These are phyloP conservation scores for Leptinotarsa rubiginosa DNA, from an alignment of 2,888 invertebrate genomes.

Conservation along the genomic window DNA sequence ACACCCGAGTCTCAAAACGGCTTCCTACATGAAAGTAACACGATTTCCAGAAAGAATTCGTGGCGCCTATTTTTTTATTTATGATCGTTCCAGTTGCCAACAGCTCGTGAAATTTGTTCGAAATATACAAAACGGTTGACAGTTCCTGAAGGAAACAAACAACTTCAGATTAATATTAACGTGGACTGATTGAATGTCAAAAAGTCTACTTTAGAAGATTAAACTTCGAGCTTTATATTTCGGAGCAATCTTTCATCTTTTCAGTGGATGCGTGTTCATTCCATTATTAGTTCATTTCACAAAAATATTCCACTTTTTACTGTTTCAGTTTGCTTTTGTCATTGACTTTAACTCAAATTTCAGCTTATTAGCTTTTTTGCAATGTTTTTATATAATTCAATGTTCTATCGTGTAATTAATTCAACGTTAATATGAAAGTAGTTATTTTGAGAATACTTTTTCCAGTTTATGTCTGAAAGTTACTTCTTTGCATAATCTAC, in stretches of 20 bases:
- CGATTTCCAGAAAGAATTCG: conserved; percentile 17
- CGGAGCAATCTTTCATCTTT: background rate
- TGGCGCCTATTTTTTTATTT: conserved; percentile 32
- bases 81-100: conserved; percentile 20
- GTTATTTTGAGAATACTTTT: too few species aligned
- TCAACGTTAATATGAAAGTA: too few species aligned
- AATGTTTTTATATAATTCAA: too few species aligned
- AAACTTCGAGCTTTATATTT: conserved; percentile 10
- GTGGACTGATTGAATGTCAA: conserved; percentile 26
- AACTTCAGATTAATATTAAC: conserved; percentile 29
- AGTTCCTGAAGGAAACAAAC: conserved; percentile 35
- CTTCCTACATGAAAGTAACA: conserved; percentile 14
- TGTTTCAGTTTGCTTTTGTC: background rate
- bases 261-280: background rate
- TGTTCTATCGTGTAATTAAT: too few species aligned
- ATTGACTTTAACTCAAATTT: too few species aligned
- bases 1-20: background rate
- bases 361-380: too few species aligned
- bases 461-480: too few species aligned
- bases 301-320: background rate
- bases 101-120: conserved; percentile 17
- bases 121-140: conserved; percentile 16
- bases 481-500: too few species aligned
- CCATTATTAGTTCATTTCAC: background rate
- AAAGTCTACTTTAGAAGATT: background rate